Evolutionary conservation across 2,888 invertebrate genomes (phyloP), one percentile per base, ranked within the genome.

Genomic region (Eugnorisma glareosa): DNA sequence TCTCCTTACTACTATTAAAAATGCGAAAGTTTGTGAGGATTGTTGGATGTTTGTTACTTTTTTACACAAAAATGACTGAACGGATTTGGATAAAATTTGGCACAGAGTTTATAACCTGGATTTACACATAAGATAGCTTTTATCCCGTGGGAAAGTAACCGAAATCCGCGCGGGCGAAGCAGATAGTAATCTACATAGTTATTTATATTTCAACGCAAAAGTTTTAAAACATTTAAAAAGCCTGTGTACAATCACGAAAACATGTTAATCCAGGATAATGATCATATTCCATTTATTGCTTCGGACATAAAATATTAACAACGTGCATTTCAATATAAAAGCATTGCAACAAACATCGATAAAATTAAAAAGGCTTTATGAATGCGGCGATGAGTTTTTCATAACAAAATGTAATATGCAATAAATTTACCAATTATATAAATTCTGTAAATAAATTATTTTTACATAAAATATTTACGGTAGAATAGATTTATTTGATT

Each of bases 281-380:
- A 61, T 59, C 35, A 67, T 51, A 67, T 73, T 64, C n/a, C 51
- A 70, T 73, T 81, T 43, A 67, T 75, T 70, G 24, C 45, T 45
- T 61, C 2, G 5, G n/a, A 45, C 21, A 74, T 81, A 74, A 81
- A 59, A 68, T 37, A 61, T 69, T 81, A 61, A 70, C 24, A 70
- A 40, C 59, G 15, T 54, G 13, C 37, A n/a, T 35, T 70, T 79
- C 21, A 64, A 59, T 21, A 48, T 75, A 31, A 70, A 81, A 67
- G 3, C 45, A 54, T 61, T 69, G 48, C 28, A 57, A 61, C 54
- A 54, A 74, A 45, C 70, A 75, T 67, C 10, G 57, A 74, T 45
- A 13, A 51, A 67, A 70, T 74, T 4, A 54, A 69, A 68, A 21
- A 54, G 4, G 15, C n/a, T n/a, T 21, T 37, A 13, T 18, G n/a